These are phyloP conservation scores for Prinia subflava DNA, from an alignment of 2,113 vertebrate species.

Conservation along the genomic window DNA sequence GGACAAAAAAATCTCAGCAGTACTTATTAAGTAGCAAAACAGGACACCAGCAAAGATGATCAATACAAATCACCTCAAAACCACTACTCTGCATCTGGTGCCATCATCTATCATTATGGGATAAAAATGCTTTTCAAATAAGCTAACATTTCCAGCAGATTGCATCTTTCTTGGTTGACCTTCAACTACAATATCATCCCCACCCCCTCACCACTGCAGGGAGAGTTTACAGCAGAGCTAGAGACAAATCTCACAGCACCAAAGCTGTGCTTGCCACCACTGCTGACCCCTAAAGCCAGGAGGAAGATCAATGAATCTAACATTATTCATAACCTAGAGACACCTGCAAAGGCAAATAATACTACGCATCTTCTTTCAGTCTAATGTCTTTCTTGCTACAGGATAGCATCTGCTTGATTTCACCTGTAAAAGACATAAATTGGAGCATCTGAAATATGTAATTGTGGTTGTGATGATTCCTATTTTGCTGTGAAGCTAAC, in stretches of 20 bases:
- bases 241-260: background rate
- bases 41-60: constrained; percentile 18
- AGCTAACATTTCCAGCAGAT: constrained; percentile 15
- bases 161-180: background rate
- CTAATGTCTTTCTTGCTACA: background rate
- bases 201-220: background rate
- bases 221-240: background rate
- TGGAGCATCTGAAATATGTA: background rate
- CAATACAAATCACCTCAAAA: constrained; percentile 43
- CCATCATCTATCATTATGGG: background rate
- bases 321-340: background rate
- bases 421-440: background rate
- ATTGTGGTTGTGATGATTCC: background rate
- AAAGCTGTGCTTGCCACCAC: background rate
- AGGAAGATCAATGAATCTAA: background rate
- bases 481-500: background rate
- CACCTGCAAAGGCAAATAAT: background rate
- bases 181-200: background rate
- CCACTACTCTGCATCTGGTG: background rate
- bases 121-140: background rate
- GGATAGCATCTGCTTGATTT: background rate
- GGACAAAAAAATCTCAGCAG: constrained; percentile 5
- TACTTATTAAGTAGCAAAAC: background rate
- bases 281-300: background rate
- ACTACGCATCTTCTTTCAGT: background rate